phyloP scores from a whole-genome alignment of 2,113 vertebrate species.

The Sebastes schlegelii region DNA sequence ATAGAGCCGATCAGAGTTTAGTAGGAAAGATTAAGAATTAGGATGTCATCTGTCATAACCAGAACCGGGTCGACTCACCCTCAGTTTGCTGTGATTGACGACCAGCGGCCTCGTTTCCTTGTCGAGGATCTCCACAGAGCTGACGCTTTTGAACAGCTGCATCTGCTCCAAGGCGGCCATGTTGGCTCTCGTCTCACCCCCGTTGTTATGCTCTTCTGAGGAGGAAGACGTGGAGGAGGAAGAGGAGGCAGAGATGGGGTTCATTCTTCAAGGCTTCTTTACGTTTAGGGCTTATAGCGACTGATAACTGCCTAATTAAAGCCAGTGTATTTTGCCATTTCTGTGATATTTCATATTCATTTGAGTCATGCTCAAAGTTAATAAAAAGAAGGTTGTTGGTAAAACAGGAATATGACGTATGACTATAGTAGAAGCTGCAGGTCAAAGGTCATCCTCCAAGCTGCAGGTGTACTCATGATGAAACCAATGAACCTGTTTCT shows the following conservation, averaged over 20 bases:
- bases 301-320: too few species aligned
- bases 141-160: slow-evolving; percentile 39
- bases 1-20: not conserved
- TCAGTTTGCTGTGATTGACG: slow-evolving; percentile 81
- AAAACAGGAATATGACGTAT: too few species aligned
- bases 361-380: too few species aligned
- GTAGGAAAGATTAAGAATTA: not conserved
- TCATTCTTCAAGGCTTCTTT: not conserved
- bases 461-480: too few species aligned
- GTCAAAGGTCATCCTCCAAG: too few species aligned
- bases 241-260: not conserved
- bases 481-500: too few species aligned
- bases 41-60: not conserved
- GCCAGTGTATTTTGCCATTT: too few species aligned
- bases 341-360: too few species aligned
- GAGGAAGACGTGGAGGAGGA: not conserved
- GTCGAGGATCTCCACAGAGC: slow-evolving; percentile 53
- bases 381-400: too few species aligned
- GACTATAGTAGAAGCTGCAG: too few species aligned
- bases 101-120: slow-evolving; percentile 65
- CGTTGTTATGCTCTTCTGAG: slow-evolving; percentile 35
- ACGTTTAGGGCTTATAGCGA: not conserved
- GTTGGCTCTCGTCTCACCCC: not conserved
- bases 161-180: not conserved
- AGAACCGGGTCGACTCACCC: slow-evolving; percentile 68